These are phyloP conservation scores for Centrocercus urophasianus DNA, from an alignment of 2,113 vertebrate genomes.

Conservation along the genomic window DNA sequence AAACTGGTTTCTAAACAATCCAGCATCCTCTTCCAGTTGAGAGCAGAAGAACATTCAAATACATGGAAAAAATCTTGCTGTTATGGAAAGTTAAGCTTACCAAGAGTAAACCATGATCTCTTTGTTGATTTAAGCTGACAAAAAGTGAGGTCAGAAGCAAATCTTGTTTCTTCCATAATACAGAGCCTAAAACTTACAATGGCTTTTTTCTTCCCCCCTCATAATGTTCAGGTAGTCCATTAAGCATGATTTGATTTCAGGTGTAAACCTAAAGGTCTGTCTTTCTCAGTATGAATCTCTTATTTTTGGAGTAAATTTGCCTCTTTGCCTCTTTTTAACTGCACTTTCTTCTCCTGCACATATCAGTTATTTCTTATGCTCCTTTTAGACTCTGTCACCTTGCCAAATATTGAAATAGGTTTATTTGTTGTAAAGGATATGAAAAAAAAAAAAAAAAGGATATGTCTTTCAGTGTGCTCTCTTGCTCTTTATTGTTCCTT, in stretches of 20 bases:
- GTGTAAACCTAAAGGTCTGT: constrained; percentile 43
- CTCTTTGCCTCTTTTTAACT: constrained; percentile 72
- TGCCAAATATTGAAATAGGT: constrained; percentile 70
- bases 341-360: constrained; percentile 55
- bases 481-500: constrained; percentile 37
- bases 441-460: neutral
- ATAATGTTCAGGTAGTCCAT: constrained; percentile 60
- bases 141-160: constrained; percentile 62
- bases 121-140: constrained; percentile 70
- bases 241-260: constrained; percentile 69
- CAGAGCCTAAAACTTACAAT: constrained; percentile 27
- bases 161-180: constrained; percentile 51
- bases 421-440: constrained; percentile 69
- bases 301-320: constrained; percentile 51
- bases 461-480: constrained; percentile 6
- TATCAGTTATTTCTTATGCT: constrained; percentile 71
- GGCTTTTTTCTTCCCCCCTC: neutral
- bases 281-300: constrained; percentile 49
- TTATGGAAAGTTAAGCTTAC: constrained; percentile 49
- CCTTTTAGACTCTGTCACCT: constrained; percentile 65
- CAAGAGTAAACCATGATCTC: constrained; percentile 34
- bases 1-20: constrained; percentile 52
- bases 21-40: constrained; percentile 59
- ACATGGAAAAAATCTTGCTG: neutral
- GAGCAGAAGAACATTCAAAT: constrained; percentile 40